Percentiles rank a stretch among this genome's conserved stretches.
Evolutionary conservation across 2,888 invertebrate genomes (phyloP).

Genomic region (Pachymerium ferrugineum): DNA sequence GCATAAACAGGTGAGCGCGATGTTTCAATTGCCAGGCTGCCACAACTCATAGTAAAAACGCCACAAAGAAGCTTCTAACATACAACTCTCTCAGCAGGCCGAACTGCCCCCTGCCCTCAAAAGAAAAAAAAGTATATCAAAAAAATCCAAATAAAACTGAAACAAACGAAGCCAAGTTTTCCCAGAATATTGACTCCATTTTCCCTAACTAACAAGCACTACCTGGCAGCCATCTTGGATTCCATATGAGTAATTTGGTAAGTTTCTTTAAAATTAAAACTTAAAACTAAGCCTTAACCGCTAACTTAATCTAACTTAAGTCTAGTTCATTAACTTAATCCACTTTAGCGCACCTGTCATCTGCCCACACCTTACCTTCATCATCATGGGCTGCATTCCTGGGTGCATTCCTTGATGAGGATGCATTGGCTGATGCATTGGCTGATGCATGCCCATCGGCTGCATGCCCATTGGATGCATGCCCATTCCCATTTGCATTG

Average conservation of each 20-base stretch:
- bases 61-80: slow-evolving; percentile 20
- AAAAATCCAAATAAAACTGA: slow-evolving; percentile 28
- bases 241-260: neutral
- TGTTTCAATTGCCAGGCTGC: slow-evolving; percentile 15
- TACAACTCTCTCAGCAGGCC: neutral
- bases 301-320: neutral
- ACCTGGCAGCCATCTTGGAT: slow-evolving; percentile 19
- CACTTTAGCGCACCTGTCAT: neutral
- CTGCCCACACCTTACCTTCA: neutral
- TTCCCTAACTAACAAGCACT: slow-evolving; percentile 47
- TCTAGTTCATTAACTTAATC: neutral
- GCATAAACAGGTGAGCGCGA: slow-evolving; percentile 19
- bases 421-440: slow-evolving; percentile 27
- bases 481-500: slow-evolving; percentile 27
- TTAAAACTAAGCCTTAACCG: too few species aligned
- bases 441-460: slow-evolving; percentile 22
- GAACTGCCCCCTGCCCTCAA: slow-evolving; percentile 6
- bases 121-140: slow-evolving; percentile 14
- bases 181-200: slow-evolving; percentile 50
- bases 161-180: neutral
- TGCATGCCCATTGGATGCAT: slow-evolving; percentile 22
- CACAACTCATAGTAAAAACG: neutral
- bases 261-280: neutral
- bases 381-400: slow-evolving; percentile 24
- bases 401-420: slow-evolving; percentile 25